Evolutionary conservation across 2,888 invertebrate genomes (phyloP).

Genomic region (Tribolium freemani): DNA sequence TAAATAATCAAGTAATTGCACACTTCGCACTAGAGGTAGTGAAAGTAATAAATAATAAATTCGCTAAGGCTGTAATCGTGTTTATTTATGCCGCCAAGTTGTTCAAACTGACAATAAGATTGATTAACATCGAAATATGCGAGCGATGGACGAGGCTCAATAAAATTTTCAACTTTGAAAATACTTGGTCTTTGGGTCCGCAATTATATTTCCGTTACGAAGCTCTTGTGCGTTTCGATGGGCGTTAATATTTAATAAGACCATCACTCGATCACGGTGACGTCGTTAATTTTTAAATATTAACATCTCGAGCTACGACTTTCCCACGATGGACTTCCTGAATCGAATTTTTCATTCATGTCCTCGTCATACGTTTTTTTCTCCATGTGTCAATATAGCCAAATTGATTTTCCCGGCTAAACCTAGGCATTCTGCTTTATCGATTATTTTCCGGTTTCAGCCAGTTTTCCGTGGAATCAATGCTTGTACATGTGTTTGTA

Average conservation of each 20-base stretch:
- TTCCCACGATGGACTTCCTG: slow-evolving; percentile 1
- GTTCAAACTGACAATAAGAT: not conserved
- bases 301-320: not conserved
- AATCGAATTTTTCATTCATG: slow-evolving; percentile 28
- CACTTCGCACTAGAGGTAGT: slow-evolving; percentile 4
- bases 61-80: slow-evolving; percentile 8
- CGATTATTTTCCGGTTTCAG: slow-evolving; percentile 63
- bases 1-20: slow-evolving; percentile 8
- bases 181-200: no score
- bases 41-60: slow-evolving; percentile 26
- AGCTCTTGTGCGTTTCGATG: not conserved
- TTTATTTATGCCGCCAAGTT: not conserved
- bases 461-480: slow-evolving; percentile 65
- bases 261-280: slow-evolving; percentile 4
- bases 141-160: no score
- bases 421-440: slow-evolving; percentile 61
- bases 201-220: not conserved
- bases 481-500: slow-evolving; percentile 64
- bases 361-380: slow-evolving; percentile 1
- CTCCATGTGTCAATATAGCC: slow-evolving; percentile 51
- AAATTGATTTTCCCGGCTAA: slow-evolving; percentile 62
- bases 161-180: no score
- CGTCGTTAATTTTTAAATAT: slow-evolving; percentile 20
- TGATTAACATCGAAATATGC: not conserved
- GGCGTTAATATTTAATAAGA: not conserved